Evolutionary conservation across 2,888 invertebrate species (phyloP).

Genomic region (Rhodophaea formosa): DNA sequence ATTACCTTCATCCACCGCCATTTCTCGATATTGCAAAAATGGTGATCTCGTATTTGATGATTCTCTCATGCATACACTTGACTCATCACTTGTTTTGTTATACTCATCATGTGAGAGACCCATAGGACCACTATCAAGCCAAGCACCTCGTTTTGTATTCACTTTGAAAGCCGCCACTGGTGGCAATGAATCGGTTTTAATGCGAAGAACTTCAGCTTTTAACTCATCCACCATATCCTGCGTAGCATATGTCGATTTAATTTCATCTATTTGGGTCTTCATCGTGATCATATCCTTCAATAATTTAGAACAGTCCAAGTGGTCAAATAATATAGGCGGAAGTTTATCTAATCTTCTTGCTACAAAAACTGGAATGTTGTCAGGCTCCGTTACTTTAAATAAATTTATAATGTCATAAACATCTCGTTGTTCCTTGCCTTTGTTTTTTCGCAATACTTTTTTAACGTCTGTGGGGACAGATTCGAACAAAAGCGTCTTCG

Average conservation of each 20-base stretch:
- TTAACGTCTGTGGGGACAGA: constrained; percentile 17
- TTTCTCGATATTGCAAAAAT: background rate
- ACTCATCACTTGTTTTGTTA: background rate
- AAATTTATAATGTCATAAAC: constrained; percentile 21
- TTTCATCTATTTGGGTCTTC: constrained; percentile 9
- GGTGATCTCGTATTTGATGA: background rate
- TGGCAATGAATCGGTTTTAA: background rate
- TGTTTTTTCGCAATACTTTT: constrained; percentile 11
- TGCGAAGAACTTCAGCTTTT: background rate
- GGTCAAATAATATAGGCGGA: constrained; percentile 22
- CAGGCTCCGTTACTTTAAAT: constrained; percentile 19
- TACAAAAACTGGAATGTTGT: constrained; percentile 22
- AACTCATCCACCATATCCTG: background rate
- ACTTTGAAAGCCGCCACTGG: constrained; percentile 1
- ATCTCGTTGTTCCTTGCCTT: constrained; percentile 23
- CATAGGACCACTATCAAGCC: constrained; percentile 19
- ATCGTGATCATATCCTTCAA: constrained; percentile 20
- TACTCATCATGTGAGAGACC: constrained; percentile 4
- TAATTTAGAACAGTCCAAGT: constrained; percentile 23
- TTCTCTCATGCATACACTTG: background rate
- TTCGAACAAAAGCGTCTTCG: constrained; percentile 26
- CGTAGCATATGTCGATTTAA: constrained; percentile 19
- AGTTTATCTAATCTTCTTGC: constrained; percentile 22
- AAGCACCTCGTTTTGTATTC: constrained; percentile 1
- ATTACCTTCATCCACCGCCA: background rate